Evolutionary conservation across 2,113 vertebrate genomes (phyloP).

Genomic region (Labrus mixtus): DNA sequence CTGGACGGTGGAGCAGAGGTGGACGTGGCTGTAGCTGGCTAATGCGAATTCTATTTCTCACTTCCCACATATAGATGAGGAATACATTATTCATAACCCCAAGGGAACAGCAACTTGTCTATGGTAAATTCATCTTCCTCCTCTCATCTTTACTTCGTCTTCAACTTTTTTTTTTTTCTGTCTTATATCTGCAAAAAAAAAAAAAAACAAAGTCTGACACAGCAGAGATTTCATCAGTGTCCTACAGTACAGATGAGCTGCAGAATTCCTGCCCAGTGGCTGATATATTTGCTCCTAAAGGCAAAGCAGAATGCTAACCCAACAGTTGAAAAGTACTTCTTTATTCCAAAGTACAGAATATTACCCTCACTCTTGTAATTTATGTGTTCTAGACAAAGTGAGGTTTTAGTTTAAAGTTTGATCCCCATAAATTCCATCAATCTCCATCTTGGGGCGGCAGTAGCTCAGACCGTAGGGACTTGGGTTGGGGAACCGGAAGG

Average conservation of each 20-base stretch:
- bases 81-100: conserved; percentile 84
- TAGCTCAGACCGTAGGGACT: too few species aligned
- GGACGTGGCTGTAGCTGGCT: conserved; percentile 72
- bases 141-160: conserved; percentile 52
- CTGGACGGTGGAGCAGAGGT: conserved; percentile 57
- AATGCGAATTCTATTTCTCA: conserved; percentile 82
- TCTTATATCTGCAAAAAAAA: conserved; percentile 75
- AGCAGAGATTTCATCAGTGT: conserved; percentile 78
- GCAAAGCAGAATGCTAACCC: conserved; percentile 20
- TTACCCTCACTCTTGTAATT: neutral
- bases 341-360: conserved; percentile 23
- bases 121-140: conserved; percentile 78
- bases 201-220: conserved; percentile 67
- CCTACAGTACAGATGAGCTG: conserved; percentile 46
- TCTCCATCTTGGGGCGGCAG: neutral
- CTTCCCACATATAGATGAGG: conserved; percentile 77
- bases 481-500: too few species aligned
- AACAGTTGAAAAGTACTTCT: conserved; percentile 32
- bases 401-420: neutral
- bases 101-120: conserved; percentile 81
- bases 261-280: conserved; percentile 31
- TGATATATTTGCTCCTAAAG: conserved; percentile 52
- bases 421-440: neutral
- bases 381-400: neutral
- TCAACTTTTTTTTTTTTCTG: conserved; percentile 49